A percentile compares a stretch with the other conserved stretches of the same genome.
Evolutionary conservation across 1,140 invertebrate species (phyloP).

Genomic region (Atta texana): DNA sequence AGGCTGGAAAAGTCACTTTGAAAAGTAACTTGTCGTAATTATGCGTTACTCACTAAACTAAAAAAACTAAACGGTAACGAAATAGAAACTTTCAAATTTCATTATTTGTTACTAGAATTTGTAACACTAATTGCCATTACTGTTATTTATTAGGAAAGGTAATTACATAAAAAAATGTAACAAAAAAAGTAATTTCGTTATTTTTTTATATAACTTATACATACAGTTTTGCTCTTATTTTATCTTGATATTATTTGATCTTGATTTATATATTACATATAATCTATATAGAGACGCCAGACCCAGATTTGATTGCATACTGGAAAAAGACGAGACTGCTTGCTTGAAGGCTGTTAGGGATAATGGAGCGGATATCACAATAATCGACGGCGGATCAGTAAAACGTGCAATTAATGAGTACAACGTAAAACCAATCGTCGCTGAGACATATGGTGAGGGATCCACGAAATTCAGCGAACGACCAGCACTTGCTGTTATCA

Average conservation of each 20-base stretch:
- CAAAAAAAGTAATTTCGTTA: too few relatives aligned
- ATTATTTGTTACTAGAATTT: too few relatives aligned
- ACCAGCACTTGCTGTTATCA: conserved; percentile 88
- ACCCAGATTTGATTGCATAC: conserved; percentile 90
- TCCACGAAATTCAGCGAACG: conserved; percentile 81
- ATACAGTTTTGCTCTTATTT: not conserved
- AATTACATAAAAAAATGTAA: too few relatives aligned
- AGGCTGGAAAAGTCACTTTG: too few relatives aligned
- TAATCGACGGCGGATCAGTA: conserved; percentile 88
- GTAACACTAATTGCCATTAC: too few relatives aligned
- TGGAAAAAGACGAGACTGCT: conserved; percentile 86
- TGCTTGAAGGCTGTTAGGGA: conserved; percentile 90
- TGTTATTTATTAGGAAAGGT: too few relatives aligned
- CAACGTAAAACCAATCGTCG: conserved; percentile 85
- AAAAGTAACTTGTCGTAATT: too few relatives aligned
- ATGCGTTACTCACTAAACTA: too few relatives aligned
- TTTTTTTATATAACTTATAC: too few relatives aligned
- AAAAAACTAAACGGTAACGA: too few relatives aligned
- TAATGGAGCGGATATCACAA: conserved; percentile 89
- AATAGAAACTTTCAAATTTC: too few relatives aligned
- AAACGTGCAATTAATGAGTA: conserved; percentile 87
- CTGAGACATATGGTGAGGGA: conserved; percentile 85
- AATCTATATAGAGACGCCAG: conserved; percentile 88
- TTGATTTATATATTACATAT: not conserved
- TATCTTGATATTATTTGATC: not conserved